Base-by-base conservation (phyloP, 1,140 invertebrate genomes). In the Drosophila equinoxialis region DNA sequence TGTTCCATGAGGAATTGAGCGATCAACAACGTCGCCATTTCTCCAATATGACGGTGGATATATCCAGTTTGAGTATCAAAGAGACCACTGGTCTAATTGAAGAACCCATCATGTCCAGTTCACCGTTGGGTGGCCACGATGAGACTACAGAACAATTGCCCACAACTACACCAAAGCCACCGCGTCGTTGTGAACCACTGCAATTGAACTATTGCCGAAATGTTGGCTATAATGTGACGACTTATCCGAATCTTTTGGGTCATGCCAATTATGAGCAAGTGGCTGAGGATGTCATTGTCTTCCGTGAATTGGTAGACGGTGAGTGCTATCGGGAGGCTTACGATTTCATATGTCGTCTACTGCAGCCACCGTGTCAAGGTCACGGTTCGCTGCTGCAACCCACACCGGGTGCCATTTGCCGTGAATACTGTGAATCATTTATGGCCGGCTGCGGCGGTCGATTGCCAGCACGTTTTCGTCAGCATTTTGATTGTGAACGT, bases 321-420 rank as follows among this genome's bases (percentile, higher is more conserved):
- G 97, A 98, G 92, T 98, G 97, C 86, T 97, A 96, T 75, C 93
- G 96, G 68, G 93, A 96, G 73, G 96, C 97, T 1, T 95, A 96
- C 92, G 96, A 98, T 73, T 97, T 98, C 84, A 94, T 98, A 7
- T 98, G 97, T 81, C 95, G 96, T 79, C 93, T 97, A 20, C 92
- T 98, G 1, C 97, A 98, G 91, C 97, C 97, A 0, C 93, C 95
- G 0, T 97, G 97, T 92, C 79, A 93, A 11, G 82, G 86, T 3
- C 90, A 91, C 48, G 83, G 81, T n/a, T 42, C 68, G 33, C 59
- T 42, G 5, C 55, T 81, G 33, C 74, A 91, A 68, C 91, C 91
- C 23, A 87, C 82, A 10, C 68, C 90, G 0, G 91, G 91, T 1
- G 48, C 72, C 26, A 97, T 97, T 0, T 98, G 97, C 79, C 94